Percentiles rank a stretch among this genome's conserved stretches.
Evolutionary conservation across 2,113 vertebrate genomes (phyloP).

Genomic region (Fukomys damarensis): DNA sequence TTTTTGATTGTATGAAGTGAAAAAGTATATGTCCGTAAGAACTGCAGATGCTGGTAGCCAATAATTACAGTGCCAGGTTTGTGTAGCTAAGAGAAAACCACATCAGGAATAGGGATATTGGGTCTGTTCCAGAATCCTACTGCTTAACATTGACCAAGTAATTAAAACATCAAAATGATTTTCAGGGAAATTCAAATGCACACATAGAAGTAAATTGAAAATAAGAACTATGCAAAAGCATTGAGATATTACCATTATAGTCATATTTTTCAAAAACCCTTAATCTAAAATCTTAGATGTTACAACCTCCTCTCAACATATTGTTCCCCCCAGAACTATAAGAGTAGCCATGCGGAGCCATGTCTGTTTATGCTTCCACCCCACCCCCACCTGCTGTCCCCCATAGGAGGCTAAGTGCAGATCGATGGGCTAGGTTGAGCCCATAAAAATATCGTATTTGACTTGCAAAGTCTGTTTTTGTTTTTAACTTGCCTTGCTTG

Average conservation of each 20-base stretch:
- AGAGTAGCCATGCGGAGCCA: not conserved
- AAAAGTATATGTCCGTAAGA: not conserved
- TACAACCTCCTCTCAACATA: not conserved
- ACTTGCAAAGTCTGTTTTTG: not conserved
- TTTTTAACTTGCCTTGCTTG: not conserved
- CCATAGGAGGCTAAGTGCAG: not conserved
- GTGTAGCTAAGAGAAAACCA: not conserved
- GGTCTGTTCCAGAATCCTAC: not conserved
- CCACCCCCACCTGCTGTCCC: not conserved
- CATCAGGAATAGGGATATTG: not conserved
- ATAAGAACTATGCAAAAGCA: not conserved
- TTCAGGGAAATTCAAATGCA: not conserved
- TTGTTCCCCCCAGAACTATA: not conserved
- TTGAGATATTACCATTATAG: not conserved
- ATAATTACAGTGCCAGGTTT: not conserved
- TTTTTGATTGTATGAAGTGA: not conserved
- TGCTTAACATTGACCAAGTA: not conserved
- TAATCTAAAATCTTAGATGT: not conserved
- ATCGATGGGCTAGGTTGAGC: not conserved
- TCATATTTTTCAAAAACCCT: not conserved
- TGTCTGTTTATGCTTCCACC: not conserved
- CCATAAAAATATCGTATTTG: not conserved
- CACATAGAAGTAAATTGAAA: not conserved
- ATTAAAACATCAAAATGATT: not conserved
- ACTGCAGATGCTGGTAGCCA: not conserved